Base-by-base conservation (phyloP, 2,888 invertebrate species). In the Rhopalosiphum nymphaeae region DNA sequence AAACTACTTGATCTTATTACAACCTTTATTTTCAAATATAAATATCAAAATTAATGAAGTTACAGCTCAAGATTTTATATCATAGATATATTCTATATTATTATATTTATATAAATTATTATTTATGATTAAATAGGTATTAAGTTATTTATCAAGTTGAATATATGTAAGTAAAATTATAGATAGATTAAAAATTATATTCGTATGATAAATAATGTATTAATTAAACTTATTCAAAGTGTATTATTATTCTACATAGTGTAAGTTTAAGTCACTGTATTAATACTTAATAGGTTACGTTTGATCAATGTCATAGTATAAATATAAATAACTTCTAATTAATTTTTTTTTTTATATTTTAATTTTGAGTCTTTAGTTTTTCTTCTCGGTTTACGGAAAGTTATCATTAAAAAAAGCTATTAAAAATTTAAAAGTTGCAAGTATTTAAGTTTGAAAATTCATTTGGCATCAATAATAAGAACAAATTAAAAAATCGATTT, bases 381-480 rank as follows among this genome's bases (percentile, higher is more conserved):
- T 46, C 7, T 67, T 21, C 25, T 3, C 44, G n/a, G n/a, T n/a
- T 90, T 7, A 67, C 61, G 4, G 46, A 46, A 90, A 67, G n/a
- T 67, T 61, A 67, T 29, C 36, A 36, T 78, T 78, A 78, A 78
- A 78, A 61, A 78, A 25, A 78, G 78, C 36, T 86, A 86, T 86
- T n/a, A 86, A 46, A 86, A 46, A 86, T 46, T 86, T n/a, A 90
- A n/a, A 67, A 90, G 61, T 67, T 61, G 3, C 3, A 46, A 67
- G 89, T 90, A 46, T 90, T 90, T 90, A 61, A 44, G n/a, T 46
- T 67, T 90, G 56, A 46, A 90, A 67, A 61, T 61, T 44, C 9
- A 44, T 67, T 67, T n/a, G 13, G 42, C 29, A n/a, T 29, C 13
- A 89, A 57, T 21, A 53, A 56, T 57, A 89, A 49, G 29, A 87